Evolutionary conservation across 2,888 invertebrate species (phyloP).

Genomic region (Chironomus riparius): DNA sequence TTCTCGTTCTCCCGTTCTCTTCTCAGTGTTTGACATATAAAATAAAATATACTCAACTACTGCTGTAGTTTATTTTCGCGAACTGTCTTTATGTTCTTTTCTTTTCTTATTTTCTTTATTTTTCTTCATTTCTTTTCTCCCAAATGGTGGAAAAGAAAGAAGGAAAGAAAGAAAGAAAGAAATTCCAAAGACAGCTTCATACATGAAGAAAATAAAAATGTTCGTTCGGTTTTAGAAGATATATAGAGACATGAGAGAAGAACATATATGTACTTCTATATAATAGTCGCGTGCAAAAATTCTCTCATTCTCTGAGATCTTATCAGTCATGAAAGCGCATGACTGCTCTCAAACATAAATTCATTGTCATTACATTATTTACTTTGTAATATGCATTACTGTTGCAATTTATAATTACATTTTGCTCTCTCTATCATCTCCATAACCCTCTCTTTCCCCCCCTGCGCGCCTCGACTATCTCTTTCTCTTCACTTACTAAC

Average conservation of each 20-base stretch:
- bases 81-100: too few relatives aligned
- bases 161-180: neutral
- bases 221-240: neutral
- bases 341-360: slow-evolving; percentile 16
- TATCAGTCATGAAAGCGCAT: slow-evolving; percentile 12
- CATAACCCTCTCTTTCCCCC: neutral
- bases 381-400: slow-evolving; percentile 7
- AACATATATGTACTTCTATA: neutral
- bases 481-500: neutral
- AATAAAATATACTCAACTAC: too few relatives aligned
- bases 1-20: neutral
- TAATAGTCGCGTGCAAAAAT: neutral
- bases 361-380: slow-evolving; percentile 16
- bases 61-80: too few relatives aligned
- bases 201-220: neutral
- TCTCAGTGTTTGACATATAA: too few relatives aligned
- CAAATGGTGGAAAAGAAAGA: too few relatives aligned
- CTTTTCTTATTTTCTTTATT: too few relatives aligned
- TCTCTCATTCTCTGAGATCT: neutral
- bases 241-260: neutral
- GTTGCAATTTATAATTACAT: neutral
- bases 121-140: too few relatives aligned
- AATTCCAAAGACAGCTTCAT: neutral
- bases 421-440: neutral
- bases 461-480: neutral